Evolutionary conservation across 2,113 vertebrate species (phyloP), one percentile per base, ranked within the genome.

Genomic region (Panurus biarmicus): DNA sequence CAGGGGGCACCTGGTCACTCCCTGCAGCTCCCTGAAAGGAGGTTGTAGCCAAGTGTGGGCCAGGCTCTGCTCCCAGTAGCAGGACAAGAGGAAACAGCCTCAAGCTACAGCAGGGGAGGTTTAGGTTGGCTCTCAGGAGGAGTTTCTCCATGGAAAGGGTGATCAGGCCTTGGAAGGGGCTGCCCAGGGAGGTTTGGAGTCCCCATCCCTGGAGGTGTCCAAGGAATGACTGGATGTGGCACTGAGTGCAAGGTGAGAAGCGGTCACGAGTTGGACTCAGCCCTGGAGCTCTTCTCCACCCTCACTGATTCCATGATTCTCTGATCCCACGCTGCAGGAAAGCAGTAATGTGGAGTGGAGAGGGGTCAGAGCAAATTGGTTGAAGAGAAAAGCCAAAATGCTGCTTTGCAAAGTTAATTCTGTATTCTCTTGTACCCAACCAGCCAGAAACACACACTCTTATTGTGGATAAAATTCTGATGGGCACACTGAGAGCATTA

Each of bases 231-330:
- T 40, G 57, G 42, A 26, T 5, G 10, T 35, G 64, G 47, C 56
- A 40, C 16, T 45, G 28, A 28, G 47, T 19, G 50, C 31, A 33
- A 23, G 44, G 14, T 50, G 31, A 31, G 18, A 10, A 28, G 24
- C 3, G 1, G 6, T 5, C 22, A 36, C 2, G 1, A 22, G 2
- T 6, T 33, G 36, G 62, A 22, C 38, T 61, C 23, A 10, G 24
- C 9, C 45, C 42, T 45, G 13, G 31, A 53, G 10, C 5, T 9
- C 12, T 45, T 65, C 58, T 29, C 60, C 53, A 66, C 5, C 45
- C 36, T n/a, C 53, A 23, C 7, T n/a, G 45, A 21, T 33, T 51
- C 36, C 53, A 8, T 10, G 5, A 25, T 19, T 45, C 44, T 51
- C 26, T 44, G 16, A 31, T 22, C 42, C 48, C 66, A 12, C 4